Conservation (phyloP, 2,113 vertebrate genomes). For the Leptocoma aspasia region DNA sequence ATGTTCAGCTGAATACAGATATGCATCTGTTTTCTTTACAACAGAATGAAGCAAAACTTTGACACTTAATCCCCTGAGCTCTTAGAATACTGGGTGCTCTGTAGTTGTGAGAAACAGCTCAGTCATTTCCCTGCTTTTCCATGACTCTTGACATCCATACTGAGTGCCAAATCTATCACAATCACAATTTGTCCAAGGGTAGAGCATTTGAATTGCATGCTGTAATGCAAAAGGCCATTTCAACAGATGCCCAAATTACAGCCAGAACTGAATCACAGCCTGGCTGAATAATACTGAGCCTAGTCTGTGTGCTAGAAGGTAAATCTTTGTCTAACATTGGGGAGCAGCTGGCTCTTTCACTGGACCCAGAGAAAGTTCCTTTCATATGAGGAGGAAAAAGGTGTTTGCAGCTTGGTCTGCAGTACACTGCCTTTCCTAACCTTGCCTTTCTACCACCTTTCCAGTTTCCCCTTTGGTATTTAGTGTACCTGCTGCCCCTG, state of each 20-base stretch:
- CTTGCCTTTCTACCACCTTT: not conserved
- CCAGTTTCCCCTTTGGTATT: not conserved
- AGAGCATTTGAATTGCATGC: not conserved
- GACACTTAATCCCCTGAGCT: not conserved
- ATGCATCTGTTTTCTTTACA: not conserved
- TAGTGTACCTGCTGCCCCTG: not conserved
- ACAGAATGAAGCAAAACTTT: not conserved
- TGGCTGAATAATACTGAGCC: not conserved
- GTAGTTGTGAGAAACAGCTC: not conserved
- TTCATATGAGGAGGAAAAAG: not conserved
- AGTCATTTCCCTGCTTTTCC: not conserved
- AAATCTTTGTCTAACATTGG: not conserved
- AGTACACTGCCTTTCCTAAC: not conserved
- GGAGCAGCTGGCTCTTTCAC: not conserved
- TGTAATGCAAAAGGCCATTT: not conserved
- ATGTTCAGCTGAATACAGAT: slow-evolving; percentile 5
- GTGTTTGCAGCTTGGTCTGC: not conserved
- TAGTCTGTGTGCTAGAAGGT: not conserved
- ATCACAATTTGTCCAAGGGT: not conserved
- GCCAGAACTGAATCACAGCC: not conserved
- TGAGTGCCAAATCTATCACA: not conserved
- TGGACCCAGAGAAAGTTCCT: not conserved
- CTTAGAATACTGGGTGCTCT: not conserved
- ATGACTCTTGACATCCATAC: not conserved
- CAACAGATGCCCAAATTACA: not conserved